Evolutionary conservation across 1,140 invertebrate genomes (phyloP).

Genomic region (Pseudomyrmex dendroicus): DNA sequence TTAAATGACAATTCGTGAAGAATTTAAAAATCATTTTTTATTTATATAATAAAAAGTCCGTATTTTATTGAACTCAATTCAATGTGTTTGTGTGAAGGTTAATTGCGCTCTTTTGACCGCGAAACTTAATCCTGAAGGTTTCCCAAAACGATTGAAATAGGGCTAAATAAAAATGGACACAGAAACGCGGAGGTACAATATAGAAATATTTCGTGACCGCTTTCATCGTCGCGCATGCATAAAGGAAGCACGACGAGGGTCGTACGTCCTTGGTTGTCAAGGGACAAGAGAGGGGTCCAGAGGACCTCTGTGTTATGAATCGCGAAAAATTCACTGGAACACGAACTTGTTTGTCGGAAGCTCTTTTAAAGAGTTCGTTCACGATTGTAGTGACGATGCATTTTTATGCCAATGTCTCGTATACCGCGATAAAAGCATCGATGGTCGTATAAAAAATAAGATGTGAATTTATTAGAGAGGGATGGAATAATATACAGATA

Average conservation of each 20-base stretch:
- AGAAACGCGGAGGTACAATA: neutral
- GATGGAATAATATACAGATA: neutral
- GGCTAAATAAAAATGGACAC: neutral
- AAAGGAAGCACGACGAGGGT: slow-evolving; percentile 56
- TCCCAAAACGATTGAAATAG: slow-evolving; percentile 17
- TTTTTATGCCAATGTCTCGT: slow-evolving; percentile 4
- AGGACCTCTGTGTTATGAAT: slow-evolving; percentile 58
- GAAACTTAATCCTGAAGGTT: neutral
- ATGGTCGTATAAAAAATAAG: neutral
- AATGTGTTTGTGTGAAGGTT: neutral
- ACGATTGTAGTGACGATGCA: neutral
- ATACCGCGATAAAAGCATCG: neutral
- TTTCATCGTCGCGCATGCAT: slow-evolving; percentile 60
- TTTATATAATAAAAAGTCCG: neutral
- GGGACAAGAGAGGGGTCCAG: slow-evolving; percentile 25
- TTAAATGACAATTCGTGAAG: neutral
- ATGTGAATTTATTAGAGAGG: neutral
- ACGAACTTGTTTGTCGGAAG: slow-evolving; percentile 1
- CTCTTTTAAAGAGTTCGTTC: slow-evolving; percentile 51
- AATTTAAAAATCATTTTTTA: neutral
- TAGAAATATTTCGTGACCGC: slow-evolving; percentile 29
- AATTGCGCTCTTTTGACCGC: neutral
- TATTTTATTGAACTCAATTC: neutral
- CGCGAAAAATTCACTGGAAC: slow-evolving; percentile 34
- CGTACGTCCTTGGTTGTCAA: slow-evolving; percentile 51